These are phyloP conservation scores for Syngnathus scovelli DNA, from an alignment of 2,113 vertebrate species.

Conservation along the genomic window DNA sequence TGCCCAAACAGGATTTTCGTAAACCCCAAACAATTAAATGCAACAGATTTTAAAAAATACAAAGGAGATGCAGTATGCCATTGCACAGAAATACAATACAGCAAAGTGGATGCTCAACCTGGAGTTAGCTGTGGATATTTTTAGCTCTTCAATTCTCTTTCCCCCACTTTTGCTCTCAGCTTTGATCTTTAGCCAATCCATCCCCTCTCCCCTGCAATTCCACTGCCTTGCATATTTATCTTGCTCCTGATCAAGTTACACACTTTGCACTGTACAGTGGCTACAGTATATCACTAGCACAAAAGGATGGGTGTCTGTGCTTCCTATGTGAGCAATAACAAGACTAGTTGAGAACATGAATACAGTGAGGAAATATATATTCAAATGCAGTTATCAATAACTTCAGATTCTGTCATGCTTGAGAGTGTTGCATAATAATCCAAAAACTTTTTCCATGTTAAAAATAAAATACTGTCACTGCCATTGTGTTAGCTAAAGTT, in stretches of 20 bases:
- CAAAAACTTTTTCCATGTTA: neutral
- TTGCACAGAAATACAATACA: conserved; percentile 7
- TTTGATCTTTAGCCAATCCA: conserved; percentile 6
- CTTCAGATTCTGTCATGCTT: neutral
- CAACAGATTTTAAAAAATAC: conserved; percentile 9
- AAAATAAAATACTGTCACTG: neutral
- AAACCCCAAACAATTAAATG: conserved; percentile 8
- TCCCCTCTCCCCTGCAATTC: conserved; percentile 21
- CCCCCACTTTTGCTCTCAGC: neutral
- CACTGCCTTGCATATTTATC: neutral
- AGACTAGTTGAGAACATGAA: neutral
- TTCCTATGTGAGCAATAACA: neutral
- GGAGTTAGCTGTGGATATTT: conserved; percentile 28
- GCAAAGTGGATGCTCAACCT: neutral
- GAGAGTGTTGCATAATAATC: neutral
- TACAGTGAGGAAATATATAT: neutral
- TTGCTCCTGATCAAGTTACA: neutral
- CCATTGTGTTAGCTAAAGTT: neutral
- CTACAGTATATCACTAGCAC: neutral
- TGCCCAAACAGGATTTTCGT: neutral
- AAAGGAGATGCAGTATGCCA: neutral
- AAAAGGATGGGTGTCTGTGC: neutral
- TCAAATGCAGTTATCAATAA: conserved; percentile 7
- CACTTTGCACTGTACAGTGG: neutral
- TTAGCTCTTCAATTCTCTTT: conserved; percentile 15